Conservation (phyloP, 2,888 invertebrate genomes). For the Linyphia triangularis region DNA sequence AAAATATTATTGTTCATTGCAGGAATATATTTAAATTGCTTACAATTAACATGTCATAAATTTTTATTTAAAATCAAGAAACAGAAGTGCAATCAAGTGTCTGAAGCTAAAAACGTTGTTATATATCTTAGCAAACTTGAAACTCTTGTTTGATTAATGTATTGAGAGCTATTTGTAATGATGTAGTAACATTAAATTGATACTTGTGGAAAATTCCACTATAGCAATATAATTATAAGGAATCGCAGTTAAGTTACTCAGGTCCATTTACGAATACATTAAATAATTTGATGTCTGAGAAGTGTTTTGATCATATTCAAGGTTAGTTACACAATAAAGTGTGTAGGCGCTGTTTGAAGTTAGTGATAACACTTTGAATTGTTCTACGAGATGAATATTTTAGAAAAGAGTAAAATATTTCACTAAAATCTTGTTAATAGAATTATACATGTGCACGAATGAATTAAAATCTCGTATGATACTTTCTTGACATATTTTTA, state of each 20-base stretch:
- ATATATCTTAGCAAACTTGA: constrained; percentile 17
- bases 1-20: too few relatives aligned
- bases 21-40: too few relatives aligned
- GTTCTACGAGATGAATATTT: neutral
- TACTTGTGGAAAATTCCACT: neutral
- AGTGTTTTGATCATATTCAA: neutral
- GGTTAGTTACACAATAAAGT: neutral
- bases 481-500: constrained; percentile 64
- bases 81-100: too few relatives aligned
- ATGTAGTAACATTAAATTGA: neutral
- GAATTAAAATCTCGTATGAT: neutral
- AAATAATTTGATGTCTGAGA: neutral
- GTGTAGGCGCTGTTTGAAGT: neutral
- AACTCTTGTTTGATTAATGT: neutral
- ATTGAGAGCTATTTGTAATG: neutral
- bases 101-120: too few relatives aligned
- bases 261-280: neutral
- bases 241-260: constrained; percentile 48
- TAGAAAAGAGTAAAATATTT: neutral
- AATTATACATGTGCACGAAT: neutral
- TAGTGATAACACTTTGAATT: neutral
- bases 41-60: too few relatives aligned
- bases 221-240: constrained; percentile 20
- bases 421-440: neutral
- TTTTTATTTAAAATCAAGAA: too few relatives aligned